phyloP scores from a whole-genome alignment of 2,888 invertebrate species.

The Trachelus stipa region DNA sequence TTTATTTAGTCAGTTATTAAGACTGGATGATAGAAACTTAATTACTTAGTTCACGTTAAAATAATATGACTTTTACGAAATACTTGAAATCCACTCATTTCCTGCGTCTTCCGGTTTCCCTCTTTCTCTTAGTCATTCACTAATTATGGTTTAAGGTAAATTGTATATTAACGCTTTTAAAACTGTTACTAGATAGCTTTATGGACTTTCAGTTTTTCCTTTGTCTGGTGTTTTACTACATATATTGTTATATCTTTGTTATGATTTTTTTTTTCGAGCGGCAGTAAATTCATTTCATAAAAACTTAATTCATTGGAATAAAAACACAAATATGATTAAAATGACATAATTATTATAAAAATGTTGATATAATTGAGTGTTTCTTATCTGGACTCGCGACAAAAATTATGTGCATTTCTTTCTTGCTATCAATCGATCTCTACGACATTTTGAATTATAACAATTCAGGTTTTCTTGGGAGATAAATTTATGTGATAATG shows the following conservation, averaged over 20 bases:
- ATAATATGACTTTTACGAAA: neutral
- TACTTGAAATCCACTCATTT: neutral
- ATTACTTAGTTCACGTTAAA: neutral
- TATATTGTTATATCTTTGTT: neutral
- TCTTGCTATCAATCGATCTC: neutral
- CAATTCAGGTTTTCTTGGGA: neutral
- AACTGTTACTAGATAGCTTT: too few relatives aligned
- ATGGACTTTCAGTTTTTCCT: too few relatives aligned
- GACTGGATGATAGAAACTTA: neutral
- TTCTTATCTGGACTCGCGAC: too few relatives aligned
- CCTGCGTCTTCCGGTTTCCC: too few relatives aligned
- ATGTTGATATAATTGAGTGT: too few relatives aligned
- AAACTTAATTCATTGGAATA: too few relatives aligned
- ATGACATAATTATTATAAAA: too few relatives aligned
- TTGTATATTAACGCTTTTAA: neutral
- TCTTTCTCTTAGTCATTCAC: neutral
- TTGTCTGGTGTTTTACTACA: too few relatives aligned
- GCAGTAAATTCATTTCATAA: too few relatives aligned
- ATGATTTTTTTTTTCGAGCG: neutral
- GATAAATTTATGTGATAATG: slow-evolving; percentile 7
- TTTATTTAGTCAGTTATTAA: neutral
- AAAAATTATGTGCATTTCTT: neutral
- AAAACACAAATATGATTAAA: too few relatives aligned
- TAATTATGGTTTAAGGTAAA: neutral
- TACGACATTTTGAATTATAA: neutral